Evolutionary conservation across 2,113 vertebrate species (phyloP), one percentile per base, ranked within the genome.

Genomic region (Hippocampus abdominalis): DNA sequence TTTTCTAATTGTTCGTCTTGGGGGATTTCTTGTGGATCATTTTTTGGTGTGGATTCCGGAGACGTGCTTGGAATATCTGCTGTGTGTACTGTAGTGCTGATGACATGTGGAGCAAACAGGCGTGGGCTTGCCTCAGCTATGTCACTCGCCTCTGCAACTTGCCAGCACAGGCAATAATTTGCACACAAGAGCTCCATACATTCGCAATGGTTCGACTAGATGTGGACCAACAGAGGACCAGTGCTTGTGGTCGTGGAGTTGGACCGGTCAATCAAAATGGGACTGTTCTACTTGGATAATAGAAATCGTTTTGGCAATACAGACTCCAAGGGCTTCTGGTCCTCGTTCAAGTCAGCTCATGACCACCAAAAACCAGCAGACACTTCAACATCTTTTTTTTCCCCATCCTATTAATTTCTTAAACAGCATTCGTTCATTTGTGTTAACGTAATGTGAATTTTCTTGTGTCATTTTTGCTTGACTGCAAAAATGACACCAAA

Each of bases 121-220:
- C 80, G 77, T 4, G 63, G 83, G 87, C 92, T 80, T 91, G 92
- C 71, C 79, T 75, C 65, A 89, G 80, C 79, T 90, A 91, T 92
- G 90, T 80, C 75, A 59, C 64, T 69, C 10, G 76, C 68, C 68
- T 74, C 67, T 46, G 15, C 54, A 66, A 69, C 92, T 65, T 90
- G 92, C 83, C 84, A 76, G 76, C 82, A 87, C 91, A 91, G 74
- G 92, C 81, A 66, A 61, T 20, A 54, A 54, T 63, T 25, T 57
- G 25, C 61, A 62, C 69, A 68, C 9, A 29, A 46, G 4, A 44
- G 62, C n/a, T 25, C 5, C 62, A 29, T 60, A 32, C 15, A 60
- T 60, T 64, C n/a, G 25, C 63, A 18, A 13, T 8, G 7, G 1
- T 46, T 46, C 23, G 3, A 46, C 23, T 64, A 16, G 4, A 25